phyloP scores from a whole-genome alignment of 1,140 invertebrate species.

The Leptestheria dahalacensis region DNA sequence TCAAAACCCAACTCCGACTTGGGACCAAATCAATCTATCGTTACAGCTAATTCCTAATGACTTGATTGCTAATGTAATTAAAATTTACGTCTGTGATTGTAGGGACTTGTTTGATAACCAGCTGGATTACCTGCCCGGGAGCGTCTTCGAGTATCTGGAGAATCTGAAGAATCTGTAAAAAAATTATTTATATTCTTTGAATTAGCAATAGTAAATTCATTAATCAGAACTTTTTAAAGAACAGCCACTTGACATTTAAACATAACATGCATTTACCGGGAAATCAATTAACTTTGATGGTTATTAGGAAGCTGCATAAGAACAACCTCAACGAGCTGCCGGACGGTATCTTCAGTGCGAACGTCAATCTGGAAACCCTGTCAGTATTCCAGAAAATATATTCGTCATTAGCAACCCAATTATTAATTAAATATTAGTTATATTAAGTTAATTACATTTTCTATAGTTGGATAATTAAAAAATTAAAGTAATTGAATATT shows the following conservation, averaged over 20 bases:
- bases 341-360: conserved; percentile 20
- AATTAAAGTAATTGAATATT: too few species aligned
- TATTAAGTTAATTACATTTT: neutral
- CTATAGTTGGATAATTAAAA: conserved; percentile 44
- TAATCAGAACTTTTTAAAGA: too few species aligned
- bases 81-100: conserved; percentile 19
- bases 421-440: conserved; percentile 4
- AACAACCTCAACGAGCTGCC: conserved; percentile 21
- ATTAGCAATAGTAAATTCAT: too few species aligned
- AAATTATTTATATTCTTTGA: conserved; percentile 12
- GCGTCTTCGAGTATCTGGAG: conserved; percentile 52
- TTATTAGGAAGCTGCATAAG: conserved; percentile 22
- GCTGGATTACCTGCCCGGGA: conserved; percentile 54
- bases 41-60: too few species aligned
- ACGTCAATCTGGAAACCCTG: conserved; percentile 23
- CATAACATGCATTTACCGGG: too few species aligned
- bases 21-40: too few species aligned
- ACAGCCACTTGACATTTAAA: too few species aligned
- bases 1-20: too few species aligned
- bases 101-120: conserved; percentile 61
- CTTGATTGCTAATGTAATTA: conserved; percentile 14
- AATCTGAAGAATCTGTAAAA: conserved; percentile 52
- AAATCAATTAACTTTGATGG: too few species aligned
- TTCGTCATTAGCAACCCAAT: conserved; percentile 1
- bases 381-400: conserved; percentile 20